Evolutionary conservation across 2,113 vertebrate genomes (phyloP), one percentile per base, ranked within the genome.

Genomic region (Phalacrocorax brasilianus): DNA sequence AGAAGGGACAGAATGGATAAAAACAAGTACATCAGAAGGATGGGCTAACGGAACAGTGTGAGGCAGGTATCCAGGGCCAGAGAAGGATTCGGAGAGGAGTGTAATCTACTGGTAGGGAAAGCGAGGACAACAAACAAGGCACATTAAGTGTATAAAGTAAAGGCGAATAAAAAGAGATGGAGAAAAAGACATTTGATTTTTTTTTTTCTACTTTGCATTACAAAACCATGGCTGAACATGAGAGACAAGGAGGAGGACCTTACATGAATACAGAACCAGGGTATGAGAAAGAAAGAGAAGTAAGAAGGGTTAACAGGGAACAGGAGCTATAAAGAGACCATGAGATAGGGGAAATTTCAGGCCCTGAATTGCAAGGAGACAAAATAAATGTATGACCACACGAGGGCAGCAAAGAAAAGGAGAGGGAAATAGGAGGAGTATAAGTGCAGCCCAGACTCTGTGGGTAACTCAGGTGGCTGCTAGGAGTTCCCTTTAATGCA

Each of bases 241-340:
- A 47, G 42, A 88, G 12, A 42, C 13, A 78, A 73, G 73, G 14
- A 45, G 32, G 56, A 89, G 26, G 18, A 38, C 7, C 10, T 50
- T 22, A 47, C 0, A 1, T 3, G 22, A 73, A 19, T n/a, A 62
- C 5, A 56, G 35, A 59, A 44, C 5, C 13, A 49, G 22, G 28
- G 27, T 33, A 18, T 22, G 20, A 56, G 49, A 24, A 8, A 11
- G 45, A 49, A 23, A 38, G 0, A 4, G 9, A 56, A 47, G 44
- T 5, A 67, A 40, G 44, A 56, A 68, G 21, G 8, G 22, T 33
- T 56, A 68, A 35, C 8, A 79, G 21, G 14, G n/a, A 47, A 22
- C 4, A 8, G 24, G 3, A 75, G 9, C 19, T 23, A 4, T 28
- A 53, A 40, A 33, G 21, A 42, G 14, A 81, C 6, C 15, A 30